Conservation (phyloP, 2,113 vertebrate genomes). For the Leptobrachium leishanense region DNA sequence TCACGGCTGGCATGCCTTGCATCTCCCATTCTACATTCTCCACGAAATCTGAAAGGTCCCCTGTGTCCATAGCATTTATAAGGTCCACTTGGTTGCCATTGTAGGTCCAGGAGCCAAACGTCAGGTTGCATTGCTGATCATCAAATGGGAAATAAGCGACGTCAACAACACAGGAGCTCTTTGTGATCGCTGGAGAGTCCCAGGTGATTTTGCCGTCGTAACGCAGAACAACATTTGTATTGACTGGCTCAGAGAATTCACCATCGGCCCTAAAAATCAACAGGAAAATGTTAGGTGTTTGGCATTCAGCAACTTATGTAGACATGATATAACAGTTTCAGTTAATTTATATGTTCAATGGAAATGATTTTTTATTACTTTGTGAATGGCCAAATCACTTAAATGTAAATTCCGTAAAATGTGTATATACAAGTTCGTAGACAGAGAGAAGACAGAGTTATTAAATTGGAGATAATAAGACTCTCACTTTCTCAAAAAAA, state of each 20-base stretch:
- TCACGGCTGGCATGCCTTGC: constrained; percentile 91
- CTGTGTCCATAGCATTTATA: constrained; percentile 81
- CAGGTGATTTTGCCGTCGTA: constrained; percentile 92
- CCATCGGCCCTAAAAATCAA: constrained; percentile 81
- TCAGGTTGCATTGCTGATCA: constrained; percentile 91
- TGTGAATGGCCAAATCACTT: too few species aligned
- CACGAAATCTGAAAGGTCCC: constrained; percentile 92
- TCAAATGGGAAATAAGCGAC: constrained; percentile 97
- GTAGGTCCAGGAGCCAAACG: constrained; percentile 98
- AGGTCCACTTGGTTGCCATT: constrained; percentile 97
- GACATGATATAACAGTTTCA: too few species aligned
- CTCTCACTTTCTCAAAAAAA: too few species aligned
- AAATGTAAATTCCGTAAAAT: too few species aligned
- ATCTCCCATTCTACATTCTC: constrained; percentile 98
- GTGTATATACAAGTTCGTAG: too few species aligned
- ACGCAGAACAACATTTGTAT: constrained; percentile 90
- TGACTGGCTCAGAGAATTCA: constrained; percentile 83
- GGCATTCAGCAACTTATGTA: too few species aligned
- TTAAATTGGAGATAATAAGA: too few species aligned
- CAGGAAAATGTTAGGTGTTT: not conserved
- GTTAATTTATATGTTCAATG: too few species aligned
- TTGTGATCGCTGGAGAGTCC: constrained; percentile 95
- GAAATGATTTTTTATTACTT: too few species aligned
- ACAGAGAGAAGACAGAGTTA: too few species aligned
- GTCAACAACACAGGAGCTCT: constrained; percentile 93